Percentiles rank a stretch among this genome's conserved stretches.
Conservation (phyloP, 1,140 invertebrate species). For the Triops longicaudatus region DNA sequence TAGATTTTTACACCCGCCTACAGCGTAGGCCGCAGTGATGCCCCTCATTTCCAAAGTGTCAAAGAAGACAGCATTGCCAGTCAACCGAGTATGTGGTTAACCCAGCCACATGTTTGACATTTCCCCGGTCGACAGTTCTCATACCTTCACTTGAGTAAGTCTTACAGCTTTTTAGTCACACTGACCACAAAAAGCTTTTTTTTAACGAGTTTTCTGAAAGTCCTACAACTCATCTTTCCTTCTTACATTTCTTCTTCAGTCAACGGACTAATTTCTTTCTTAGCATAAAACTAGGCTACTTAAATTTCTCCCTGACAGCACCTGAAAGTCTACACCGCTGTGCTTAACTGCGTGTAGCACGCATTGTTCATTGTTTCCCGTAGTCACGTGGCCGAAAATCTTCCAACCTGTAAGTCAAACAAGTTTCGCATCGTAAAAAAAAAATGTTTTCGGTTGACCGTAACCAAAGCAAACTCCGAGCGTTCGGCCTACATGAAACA, state of each 20-base stretch:
- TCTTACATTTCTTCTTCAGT: no score
- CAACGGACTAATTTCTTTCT: no score
- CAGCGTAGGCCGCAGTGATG: background rate
- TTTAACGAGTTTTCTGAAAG: background rate
- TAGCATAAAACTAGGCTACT: no score
- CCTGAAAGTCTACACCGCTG: background rate
- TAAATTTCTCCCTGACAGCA: no score
- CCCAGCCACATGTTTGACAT: background rate
- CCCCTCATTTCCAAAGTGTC: background rate
- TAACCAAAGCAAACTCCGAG: background rate
- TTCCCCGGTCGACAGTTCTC: background rate
- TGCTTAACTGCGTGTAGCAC: background rate
- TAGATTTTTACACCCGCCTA: background rate
- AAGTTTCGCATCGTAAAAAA: conserved; percentile 11
- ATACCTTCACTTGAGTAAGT: background rate
- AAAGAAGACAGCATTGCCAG: background rate
- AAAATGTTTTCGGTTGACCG: background rate
- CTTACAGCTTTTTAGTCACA: background rate
- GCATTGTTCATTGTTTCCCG: background rate
- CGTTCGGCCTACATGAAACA: background rate
- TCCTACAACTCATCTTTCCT: background rate
- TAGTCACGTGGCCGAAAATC: background rate
- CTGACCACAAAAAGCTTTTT: background rate
- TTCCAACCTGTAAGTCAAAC: background rate
- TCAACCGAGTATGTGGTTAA: background rate